These are phyloP conservation scores for Troides helena DNA, from an alignment of 2,888 invertebrate species.

Conservation along the genomic window DNA sequence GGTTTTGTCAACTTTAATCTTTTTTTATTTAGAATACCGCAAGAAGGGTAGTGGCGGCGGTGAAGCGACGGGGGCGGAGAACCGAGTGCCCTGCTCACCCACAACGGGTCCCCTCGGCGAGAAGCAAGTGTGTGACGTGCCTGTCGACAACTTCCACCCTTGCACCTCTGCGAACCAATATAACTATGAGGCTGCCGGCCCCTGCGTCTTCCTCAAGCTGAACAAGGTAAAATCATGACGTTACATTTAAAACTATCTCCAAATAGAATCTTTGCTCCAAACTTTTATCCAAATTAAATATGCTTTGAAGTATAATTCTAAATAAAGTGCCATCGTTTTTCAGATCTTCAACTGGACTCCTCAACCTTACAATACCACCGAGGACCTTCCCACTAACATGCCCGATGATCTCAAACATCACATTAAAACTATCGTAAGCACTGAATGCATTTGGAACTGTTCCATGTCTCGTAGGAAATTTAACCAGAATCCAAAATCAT, in stretches of 20 bases:
- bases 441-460: conserved; percentile 2
- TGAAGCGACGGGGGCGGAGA: conserved; percentile 75
- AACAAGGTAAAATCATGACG: conserved; percentile 86
- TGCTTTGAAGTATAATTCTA: no score
- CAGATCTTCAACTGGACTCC: conserved; percentile 96
- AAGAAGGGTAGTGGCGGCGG: conserved; percentile 72
- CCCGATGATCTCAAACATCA: conserved; percentile 87
- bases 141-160: conserved; percentile 85
- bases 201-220: conserved; percentile 97
- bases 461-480: no score
- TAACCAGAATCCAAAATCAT: no score
- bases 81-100: conserved; percentile 83
- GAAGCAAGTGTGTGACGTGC: conserved; percentile 91
- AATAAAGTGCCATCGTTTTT: conserved; percentile 36
- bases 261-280: not conserved
- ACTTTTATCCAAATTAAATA: not conserved
- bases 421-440: conserved; percentile 78
- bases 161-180: conserved; percentile 90
- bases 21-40: conserved; percentile 59
- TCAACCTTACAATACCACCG: conserved; percentile 86
- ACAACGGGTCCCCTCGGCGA: conserved; percentile 80
- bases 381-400: conserved; percentile 86
- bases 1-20: no score
- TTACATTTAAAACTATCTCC: no score
- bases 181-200: conserved; percentile 92